Conservation (phyloP, 2,888 invertebrate species). For the Pherbina coryleti region DNA sequence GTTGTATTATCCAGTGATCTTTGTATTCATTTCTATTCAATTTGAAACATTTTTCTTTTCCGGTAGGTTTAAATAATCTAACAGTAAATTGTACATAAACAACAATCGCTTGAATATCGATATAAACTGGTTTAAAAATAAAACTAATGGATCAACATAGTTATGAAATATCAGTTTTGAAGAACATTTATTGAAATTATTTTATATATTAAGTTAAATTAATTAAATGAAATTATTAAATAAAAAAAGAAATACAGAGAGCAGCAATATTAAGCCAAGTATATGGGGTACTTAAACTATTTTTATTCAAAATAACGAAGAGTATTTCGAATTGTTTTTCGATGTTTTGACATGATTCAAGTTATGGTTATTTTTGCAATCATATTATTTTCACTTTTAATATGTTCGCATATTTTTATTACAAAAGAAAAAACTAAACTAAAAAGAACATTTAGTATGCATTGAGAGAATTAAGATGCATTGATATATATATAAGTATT, state of each 20-base stretch:
- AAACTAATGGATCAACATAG: background rate
- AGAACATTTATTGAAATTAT: constrained; percentile 3
- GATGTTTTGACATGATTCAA: background rate
- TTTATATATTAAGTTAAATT: constrained; percentile 4
- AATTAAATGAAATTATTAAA: background rate
- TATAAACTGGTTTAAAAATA: background rate
- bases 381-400: background rate
- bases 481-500: background rate
- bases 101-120: background rate
- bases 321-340: background rate
- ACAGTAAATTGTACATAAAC: no score
- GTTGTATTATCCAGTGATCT: no score
- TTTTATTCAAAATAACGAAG: background rate
- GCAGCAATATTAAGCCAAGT: background rate
- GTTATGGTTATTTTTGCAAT: background rate
- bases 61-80: no score
- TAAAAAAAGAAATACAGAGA: background rate
- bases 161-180: background rate
- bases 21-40: no score
- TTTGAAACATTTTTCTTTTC: no score
- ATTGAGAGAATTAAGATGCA: background rate
- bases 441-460: no score
- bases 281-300: background rate
- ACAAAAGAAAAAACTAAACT: no score
- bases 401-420: background rate